Conservation (phyloP, 2,113 vertebrate species). For the Sinocyclocheilus rhinocerous region DNA sequence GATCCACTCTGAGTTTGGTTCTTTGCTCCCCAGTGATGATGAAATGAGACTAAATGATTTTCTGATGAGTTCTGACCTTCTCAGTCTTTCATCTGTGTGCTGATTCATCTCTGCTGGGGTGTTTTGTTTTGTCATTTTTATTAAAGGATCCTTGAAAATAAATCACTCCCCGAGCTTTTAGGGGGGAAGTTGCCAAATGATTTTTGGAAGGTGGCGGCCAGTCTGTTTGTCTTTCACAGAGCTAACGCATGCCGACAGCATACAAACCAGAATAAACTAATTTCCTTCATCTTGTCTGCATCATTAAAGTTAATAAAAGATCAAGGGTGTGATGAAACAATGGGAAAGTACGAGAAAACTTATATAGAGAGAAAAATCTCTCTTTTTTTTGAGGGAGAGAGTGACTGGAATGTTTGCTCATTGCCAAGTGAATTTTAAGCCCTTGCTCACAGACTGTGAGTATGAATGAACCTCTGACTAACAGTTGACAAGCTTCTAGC, state of each 20-base stretch:
- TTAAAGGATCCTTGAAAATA: conserved; percentile 44
- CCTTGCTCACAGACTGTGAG: not conserved
- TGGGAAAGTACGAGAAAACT: not conserved
- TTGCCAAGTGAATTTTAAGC: conserved; percentile 2
- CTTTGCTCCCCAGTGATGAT: conserved; percentile 29
- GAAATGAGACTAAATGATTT: conserved; percentile 41
- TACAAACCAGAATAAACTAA: conserved; percentile 33
- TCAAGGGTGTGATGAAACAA: conserved; percentile 23
- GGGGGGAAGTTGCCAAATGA: not conserved
- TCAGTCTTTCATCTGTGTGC: not conserved
- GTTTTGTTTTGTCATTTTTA: conserved; percentile 45
- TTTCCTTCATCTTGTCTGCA: conserved; percentile 3
- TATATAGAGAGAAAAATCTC: not conserved
- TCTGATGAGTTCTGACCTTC: conserved; percentile 42
- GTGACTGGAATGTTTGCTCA: conserved; percentile 9
- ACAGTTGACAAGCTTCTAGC: not conserved
- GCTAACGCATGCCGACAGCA: not conserved
- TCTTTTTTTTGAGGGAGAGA: not conserved
- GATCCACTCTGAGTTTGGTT: conserved; percentile 5
- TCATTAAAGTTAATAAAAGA: conserved; percentile 40
- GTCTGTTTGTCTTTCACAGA: conserved; percentile 6
- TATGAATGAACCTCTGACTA: conserved; percentile 5
- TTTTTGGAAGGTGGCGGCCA: conserved; percentile 27
- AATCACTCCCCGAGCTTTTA: not conserved
- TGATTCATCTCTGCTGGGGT: conserved; percentile 24